These are phyloP conservation scores for Ectemnius lituratus DNA, from an alignment of 2,888 invertebrate species.

Conservation along the genomic window DNA sequence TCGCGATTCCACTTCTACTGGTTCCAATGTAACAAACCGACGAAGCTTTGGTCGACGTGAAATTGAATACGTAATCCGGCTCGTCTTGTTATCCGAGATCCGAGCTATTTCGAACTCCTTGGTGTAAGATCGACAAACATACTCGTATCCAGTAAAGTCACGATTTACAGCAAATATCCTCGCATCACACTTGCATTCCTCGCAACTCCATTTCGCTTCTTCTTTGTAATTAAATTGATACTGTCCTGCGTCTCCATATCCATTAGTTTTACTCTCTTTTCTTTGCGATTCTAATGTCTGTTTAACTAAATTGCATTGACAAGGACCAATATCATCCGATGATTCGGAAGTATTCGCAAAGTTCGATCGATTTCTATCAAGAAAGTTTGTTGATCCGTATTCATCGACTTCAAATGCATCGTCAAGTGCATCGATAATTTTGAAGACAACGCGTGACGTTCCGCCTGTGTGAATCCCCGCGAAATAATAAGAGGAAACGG, in stretches of 20 bases:
- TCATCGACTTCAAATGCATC: slow-evolving; percentile 56
- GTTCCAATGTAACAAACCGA: slow-evolving; percentile 55
- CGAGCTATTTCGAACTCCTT: slow-evolving; percentile 40
- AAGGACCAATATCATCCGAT: neutral
- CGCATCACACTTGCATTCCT: neutral
- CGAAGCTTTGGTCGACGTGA: slow-evolving; percentile 46
- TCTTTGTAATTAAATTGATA: neutral
- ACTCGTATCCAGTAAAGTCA: slow-evolving; percentile 68
- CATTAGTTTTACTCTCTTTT: neutral
- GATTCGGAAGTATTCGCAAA: neutral
- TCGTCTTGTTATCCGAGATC: slow-evolving; percentile 43
- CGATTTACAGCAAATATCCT: slow-evolving; percentile 69
- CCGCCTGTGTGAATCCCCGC: neutral
- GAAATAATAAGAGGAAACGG: slow-evolving; percentile 46
- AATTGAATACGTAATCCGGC: slow-evolving; percentile 52
- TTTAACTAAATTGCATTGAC: no score
- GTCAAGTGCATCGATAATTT: slow-evolving; percentile 55
- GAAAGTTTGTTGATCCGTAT: slow-evolving; percentile 55
- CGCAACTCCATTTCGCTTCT: neutral
- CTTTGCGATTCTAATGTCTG: no score
- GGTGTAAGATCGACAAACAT: slow-evolving; percentile 62
- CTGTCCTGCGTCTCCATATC: no score
- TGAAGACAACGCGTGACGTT: slow-evolving; percentile 45
- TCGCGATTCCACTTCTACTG: slow-evolving; percentile 44
- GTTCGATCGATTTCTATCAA: neutral